Conservation (phyloP, 2,797 vertebrate genomes). For the Stomatorhinus walkeri region DNA sequence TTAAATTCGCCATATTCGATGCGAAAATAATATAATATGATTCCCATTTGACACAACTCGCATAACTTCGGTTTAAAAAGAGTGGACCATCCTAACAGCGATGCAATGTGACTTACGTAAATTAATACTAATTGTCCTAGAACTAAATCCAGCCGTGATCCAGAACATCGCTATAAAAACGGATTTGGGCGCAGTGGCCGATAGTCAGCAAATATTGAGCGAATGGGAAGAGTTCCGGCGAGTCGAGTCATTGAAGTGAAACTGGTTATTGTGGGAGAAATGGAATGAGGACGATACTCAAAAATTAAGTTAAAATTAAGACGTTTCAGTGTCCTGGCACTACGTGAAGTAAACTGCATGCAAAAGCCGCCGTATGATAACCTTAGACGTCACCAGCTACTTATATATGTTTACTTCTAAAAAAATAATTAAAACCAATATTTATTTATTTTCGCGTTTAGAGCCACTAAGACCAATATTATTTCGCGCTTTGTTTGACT, state of each 20-base stretch:
- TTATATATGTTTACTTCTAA: not conserved
- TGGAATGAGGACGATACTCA: not conserved
- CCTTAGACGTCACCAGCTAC: not conserved
- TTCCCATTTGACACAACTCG: not conserved
- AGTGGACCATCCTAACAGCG: not conserved
- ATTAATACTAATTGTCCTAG: not conserved
- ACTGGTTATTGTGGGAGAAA: not conserved
- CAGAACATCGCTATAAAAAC: not conserved
- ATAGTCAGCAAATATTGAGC: not conserved
- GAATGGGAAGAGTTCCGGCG: not conserved
- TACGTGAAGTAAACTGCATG: not conserved
- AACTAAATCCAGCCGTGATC: not conserved
- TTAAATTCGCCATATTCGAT: not conserved
- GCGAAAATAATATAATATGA: not conserved
- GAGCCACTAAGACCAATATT: not conserved
- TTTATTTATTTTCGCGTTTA: not conserved
- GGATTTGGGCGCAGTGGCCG: not conserved
- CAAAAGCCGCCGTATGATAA: not conserved
- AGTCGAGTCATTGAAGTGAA: not conserved
- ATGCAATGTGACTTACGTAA: not conserved
- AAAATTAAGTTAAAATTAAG: not conserved
- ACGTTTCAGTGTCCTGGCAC: not conserved
- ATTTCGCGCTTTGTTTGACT: not conserved
- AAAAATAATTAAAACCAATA: not conserved
- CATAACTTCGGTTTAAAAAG: not conserved